Evolutionary conservation across 2,113 vertebrate species (phyloP), one percentile per base, ranked within the genome.

Genomic region (Triplophysa dalaica): DNA sequence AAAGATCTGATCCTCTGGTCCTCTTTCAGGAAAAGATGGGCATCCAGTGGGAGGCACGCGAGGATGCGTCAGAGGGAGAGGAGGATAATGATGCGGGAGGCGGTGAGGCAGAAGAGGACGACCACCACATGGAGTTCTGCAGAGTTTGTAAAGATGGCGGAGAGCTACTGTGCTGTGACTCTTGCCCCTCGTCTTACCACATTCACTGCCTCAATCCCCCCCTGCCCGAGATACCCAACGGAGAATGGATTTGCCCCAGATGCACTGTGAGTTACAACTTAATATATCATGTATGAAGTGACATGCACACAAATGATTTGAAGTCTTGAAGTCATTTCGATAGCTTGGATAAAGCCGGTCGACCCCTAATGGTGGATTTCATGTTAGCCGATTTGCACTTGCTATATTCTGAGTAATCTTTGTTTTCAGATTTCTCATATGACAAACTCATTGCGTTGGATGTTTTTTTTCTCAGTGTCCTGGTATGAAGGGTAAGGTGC

Each of bases 121-220:
- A 99, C 89, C 97, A 96, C 83, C 98, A 99, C 86, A 99, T 99
- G 98, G 98, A 99, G 86, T 99, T 99, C 92, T 99, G 98, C 81
- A 86, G 98, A 5, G 97, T 99, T 50, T 99, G 98, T 87, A 99
- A 99, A 85, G 98, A 99, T 2, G 98, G 98, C 0, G 98, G 98
- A 52, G 98, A 99, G 87, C 92, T 99, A 2, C 93, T 99, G 0
- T 99, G 98, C 92, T 99, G 98, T 64, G 98, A 99, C 88, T 95
- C 95, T 19, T 99, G 98, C 79, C 98, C 98, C 58, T 99, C 98
- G 0, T 99, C 97, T 1, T 99, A 98, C 86, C 97, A 99, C 87
- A 99, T 98, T 87, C 97, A 99, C 91, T 99, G 97, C 87, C 91
- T 99, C 77, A 99, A 99, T 86, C 97, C 97, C 0, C 97, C 97